Percentiles rank a stretch among this genome's conserved stretches.
Conservation (phyloP, 1,140 invertebrate genomes). For the Plectus sambesii region DNA sequence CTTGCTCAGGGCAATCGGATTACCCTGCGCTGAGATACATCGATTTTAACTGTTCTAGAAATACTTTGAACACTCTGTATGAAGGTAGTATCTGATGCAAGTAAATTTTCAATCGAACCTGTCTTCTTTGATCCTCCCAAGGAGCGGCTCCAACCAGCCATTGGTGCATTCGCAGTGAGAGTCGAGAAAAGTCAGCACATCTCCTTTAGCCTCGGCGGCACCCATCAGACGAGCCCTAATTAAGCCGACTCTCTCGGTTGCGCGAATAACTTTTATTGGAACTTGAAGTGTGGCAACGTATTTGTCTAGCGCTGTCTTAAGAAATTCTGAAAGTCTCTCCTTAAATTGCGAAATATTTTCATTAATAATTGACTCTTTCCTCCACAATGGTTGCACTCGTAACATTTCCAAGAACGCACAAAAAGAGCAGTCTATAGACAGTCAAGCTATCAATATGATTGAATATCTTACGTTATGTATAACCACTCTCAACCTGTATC, state of each 20-base stretch:
- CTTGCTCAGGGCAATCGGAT: conserved; percentile 22
- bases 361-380: neutral
- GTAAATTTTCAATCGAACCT: no score
- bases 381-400: conserved; percentile 10
- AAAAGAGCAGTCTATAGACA: no score
- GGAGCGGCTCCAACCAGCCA: conserved; percentile 83
- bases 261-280: conserved; percentile 60
- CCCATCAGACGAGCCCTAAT: conserved; percentile 81
- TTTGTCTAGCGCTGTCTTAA: conserved; percentile 74
- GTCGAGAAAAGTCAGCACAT: conserved; percentile 89
- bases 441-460: no score
- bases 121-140: conserved; percentile 49
- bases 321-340: conserved; percentile 61
- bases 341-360: conserved; percentile 21
- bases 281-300: conserved; percentile 74
- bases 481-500: no score
- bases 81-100: conserved; percentile 36
- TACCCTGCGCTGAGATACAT: no score
- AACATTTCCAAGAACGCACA: no score
- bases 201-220: conserved; percentile 75
- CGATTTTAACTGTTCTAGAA: no score
- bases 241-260: conserved; percentile 75
- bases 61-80: neutral
- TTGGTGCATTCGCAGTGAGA: conserved; percentile 80
- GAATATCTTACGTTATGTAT: no score